Base-by-base conservation (phyloP, 2,888 invertebrate species). In the Nomada hirtipes region DNA sequence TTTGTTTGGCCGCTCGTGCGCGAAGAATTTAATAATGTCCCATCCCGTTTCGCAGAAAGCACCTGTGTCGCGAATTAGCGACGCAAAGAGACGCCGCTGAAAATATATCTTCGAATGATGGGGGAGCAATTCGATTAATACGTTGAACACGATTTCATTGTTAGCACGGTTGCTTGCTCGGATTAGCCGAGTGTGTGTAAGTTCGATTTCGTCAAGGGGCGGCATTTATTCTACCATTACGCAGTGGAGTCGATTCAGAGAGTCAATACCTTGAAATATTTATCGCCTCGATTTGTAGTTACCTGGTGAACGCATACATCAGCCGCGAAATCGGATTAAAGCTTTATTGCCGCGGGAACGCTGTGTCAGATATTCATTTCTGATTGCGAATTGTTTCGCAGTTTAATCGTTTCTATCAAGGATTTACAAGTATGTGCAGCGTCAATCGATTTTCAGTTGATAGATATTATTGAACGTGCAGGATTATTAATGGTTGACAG, bases 1-100 rank as follows among this genome's bases (percentile, higher is more conserved):
- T 76, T 76, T 70, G 60, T 75, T 71, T 59, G 55, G 52, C 52
- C 53, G 61, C 57, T 63, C 60, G 67, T 15, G 61, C 70, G 65
- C 57, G 74, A 68, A 61, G 71, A 75, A 82, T 79, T 82, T 72
- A 75, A 82, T 82, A 71, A 79, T 60, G 44, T 20, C 70, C 36
- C 44, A 42, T 61, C 29, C 60, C 69, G 67, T 55, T 26, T 18
- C 65, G 57, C 4, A 23, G 60, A 9, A 44, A 59, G 52, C 44
- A 11, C 36, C n/a, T 26, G 69, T 36, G 26, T 59, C 44, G 15
- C 47, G 18, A 70, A 79, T 77, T 60, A 70, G 65, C 47, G 36
- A 50, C 20, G 55, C 44, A 67, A 26, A 60, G 26, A 10, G 53
- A 15, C 47, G 4, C n/a, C 36, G 36, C 44, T 55, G 53, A 75